These are phyloP conservation scores for Acanthisitta chloris DNA, from an alignment of 2,113 vertebrate species.

Conservation along the genomic window DNA sequence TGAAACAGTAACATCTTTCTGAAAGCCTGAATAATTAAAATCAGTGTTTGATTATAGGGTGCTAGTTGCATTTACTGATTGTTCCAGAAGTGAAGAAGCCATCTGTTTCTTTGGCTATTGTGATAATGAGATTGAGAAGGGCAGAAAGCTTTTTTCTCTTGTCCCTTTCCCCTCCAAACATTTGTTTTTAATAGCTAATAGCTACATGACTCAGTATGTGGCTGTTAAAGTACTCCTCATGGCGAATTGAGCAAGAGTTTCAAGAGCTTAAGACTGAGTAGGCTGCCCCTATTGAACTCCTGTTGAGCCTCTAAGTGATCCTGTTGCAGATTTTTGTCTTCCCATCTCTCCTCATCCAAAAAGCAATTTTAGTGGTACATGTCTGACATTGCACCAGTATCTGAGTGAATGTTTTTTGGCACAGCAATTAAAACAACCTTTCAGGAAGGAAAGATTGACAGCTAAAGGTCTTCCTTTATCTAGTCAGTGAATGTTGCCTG, in stretches of 20 bases:
- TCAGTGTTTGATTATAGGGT: neutral
- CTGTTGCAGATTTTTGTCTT: neutral
- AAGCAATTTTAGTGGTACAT: neutral
- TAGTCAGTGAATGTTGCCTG: neutral
- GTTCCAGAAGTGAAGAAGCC: neutral
- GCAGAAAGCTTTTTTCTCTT: neutral
- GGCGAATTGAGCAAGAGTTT: neutral
- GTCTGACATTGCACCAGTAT: neutral
- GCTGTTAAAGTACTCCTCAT: neutral
- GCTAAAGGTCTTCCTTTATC: neutral
- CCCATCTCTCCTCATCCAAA: neutral
- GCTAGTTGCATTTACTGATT: neutral
- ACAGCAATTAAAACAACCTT: neutral
- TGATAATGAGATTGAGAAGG: neutral
- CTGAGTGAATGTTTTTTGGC: neutral
- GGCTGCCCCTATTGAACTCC: neutral
- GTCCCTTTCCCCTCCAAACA: neutral
- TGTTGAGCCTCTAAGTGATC: neutral
- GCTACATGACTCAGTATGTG: neutral
- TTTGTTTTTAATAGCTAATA: neutral
- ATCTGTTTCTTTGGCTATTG: neutral
- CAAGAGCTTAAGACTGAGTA: neutral
- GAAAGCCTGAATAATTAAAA: neutral
- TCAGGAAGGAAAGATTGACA: neutral
- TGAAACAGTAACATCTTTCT: neutral